Base-by-base conservation (phyloP, 2,888 invertebrate genomes). In the Acronicta aceris region DNA sequence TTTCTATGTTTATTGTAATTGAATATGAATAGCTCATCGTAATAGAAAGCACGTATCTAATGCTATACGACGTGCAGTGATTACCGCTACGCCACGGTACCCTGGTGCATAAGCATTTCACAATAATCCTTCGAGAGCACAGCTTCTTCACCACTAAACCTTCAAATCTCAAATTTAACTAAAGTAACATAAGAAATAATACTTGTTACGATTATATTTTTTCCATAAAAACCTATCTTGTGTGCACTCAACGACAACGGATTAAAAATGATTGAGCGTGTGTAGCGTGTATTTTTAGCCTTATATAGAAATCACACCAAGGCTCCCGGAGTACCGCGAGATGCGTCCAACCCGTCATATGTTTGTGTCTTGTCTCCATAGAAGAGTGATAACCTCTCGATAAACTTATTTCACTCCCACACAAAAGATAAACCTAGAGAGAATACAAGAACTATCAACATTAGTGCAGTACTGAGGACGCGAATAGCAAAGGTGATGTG, bases 301-400 rank as follows among this genome's bases (percentile, higher is more conserved):
- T 75, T 88, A 86, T 85, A 84, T 79, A 88, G 82, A 86, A 86
- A 87, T 86, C 81, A 83, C 81, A 69, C 76, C 81, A 86, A 88
- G 86, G 81, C 82, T 76, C 79, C 82, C 79, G 79, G 72, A 79
- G 76, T 77, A 81, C 68, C 57, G 71, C 57, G 65, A 82, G 81
- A 82, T 83, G 80, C 76, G 65, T 73, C 65, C 68, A 78, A 73
- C 74, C 79, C 82, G 81, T 84, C 69, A 76, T 78, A 71, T 80
- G 76, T 70, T 78, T 74, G 81, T 69, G 61, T 82, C 71, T 80
- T 71, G 70, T 81, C 74, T 77, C 69, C 59, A 63, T 69, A 65
- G 74, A 69, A 77, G 66, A 68, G 62, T 78, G 90, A 92, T 92
- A 92, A 92, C 90, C 92, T 84, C 68, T 71, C 69, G 86, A 88